Base-by-base conservation (phyloP, 1,140 invertebrate genomes). In the Pogonus chalceus region DNA sequence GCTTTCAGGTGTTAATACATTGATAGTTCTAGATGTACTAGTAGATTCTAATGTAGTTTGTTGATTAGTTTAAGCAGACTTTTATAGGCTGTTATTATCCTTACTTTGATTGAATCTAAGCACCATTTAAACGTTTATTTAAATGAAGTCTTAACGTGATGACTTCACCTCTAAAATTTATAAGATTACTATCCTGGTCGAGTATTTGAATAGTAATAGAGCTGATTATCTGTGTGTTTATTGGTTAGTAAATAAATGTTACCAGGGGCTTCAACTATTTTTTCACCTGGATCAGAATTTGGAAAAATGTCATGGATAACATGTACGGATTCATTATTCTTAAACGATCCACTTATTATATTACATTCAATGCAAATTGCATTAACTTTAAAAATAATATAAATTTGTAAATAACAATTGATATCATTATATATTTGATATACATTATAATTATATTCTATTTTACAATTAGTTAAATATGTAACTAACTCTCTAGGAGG, bases 211-310 rank as follows among this genome's bases (percentile, higher is more conserved):
- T 23, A 0, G 48, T 48, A 20, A 62, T 56, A 16, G 54, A 49
- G 50, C 55, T 46, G 9, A 62, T 60, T 20, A 21, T 49, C 23
- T 31, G 14, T 18, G 47, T 55, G 35, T 57, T 64, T 9, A 69
- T 55, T 53, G 57, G 65, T 54, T 66, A 53, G 60, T 68, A 69
- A 55, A 67, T 69, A 26, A n/a, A 68, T 56, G 20, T 64, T 58
- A 7, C 12, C 23, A 9, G 62, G 61, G 23, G 31, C 54, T 63
- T 68, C 62, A 12, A 61, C 52, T 31, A 65, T 63, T 60, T 64
- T 64, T 57, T 60, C 60, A 22, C 59, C 63, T 22, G 60, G 58
- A 35, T 54, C 43, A 20, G 63, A 59, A 2, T 10, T 35, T 46
- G 61, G 56, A 35, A 59, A 63, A 58, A 71, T 68, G 49, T 63